Evolutionary conservation across 1,140 invertebrate species (phyloP).

Genomic region (Dendrolimus punctatus): DNA sequence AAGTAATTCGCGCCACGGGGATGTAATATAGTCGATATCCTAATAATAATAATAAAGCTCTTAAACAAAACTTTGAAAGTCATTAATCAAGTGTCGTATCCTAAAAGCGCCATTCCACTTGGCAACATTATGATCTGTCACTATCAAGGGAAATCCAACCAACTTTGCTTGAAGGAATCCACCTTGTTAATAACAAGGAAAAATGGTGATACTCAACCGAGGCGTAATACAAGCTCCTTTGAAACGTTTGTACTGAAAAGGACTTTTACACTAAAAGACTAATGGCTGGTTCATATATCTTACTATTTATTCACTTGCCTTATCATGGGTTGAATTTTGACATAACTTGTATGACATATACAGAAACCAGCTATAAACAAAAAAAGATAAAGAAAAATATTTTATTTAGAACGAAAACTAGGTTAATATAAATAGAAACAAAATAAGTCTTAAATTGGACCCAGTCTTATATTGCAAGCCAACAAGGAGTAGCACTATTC

Average conservation of each 20-base stretch:
- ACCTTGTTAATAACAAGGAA: slow-evolving; percentile 20
- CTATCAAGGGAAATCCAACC: slow-evolving; percentile 16
- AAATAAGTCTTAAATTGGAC: too few species aligned
- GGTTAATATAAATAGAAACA: too few species aligned
- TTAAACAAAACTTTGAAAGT: too few species aligned
- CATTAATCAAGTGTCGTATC: not conserved
- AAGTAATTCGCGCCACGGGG: not conserved
- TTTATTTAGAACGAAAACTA: too few species aligned
- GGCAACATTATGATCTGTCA: slow-evolving; percentile 15
- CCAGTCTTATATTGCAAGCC: too few species aligned
- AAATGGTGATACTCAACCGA: slow-evolving; percentile 20
- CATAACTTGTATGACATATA: too few species aligned
- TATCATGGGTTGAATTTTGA: too few species aligned
- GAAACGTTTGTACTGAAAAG: slow-evolving; percentile 10
- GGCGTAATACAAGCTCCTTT: slow-evolving; percentile 16
- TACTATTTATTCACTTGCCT: not conserved
- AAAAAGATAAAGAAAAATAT: too few species aligned
- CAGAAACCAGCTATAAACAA: too few species aligned
- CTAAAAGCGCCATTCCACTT: slow-evolving; percentile 1
- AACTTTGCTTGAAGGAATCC: slow-evolving; percentile 16
- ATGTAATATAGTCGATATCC: not conserved
- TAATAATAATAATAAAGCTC: too few species aligned
- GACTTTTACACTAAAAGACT: slow-evolving; percentile 5
- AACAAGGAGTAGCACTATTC: too few species aligned
- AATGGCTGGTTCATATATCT: not conserved